Base-by-base conservation (phyloP, 2,797 vertebrate species). In the Periophthalmus magnuspinnatus region DNA sequence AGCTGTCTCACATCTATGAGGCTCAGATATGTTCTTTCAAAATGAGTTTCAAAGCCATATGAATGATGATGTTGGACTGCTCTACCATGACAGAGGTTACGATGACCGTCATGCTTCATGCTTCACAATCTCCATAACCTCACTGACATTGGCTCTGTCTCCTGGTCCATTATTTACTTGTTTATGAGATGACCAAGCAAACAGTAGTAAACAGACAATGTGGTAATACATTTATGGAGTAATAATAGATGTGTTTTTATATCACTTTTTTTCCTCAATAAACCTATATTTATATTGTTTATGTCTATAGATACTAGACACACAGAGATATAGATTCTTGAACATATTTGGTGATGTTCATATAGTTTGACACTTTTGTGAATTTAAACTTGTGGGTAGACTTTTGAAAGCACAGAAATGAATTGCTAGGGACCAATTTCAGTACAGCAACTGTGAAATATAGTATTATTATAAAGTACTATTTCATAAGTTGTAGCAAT, bases 91-190 rank as follows among this genome's bases (percentile, higher is more conserved):
- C 41, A 28, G 41, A 47, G 62, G 41, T 64, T 32, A 47, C 22
- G 41, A 32, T 64, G 62, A 64, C 41, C 62, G 62, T 64, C 62
- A 64, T 48, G 62, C 62, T 47, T 64, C 62, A 64, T 32, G 62
- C 62, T 28, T 14, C 38, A 48, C 41, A 28, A 64, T 64, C 16
- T 64, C 41, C 62, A 64, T 64, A 64, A 64, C 28, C 41, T 64
- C 38, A 47, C 38, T 63, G 62, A 24, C 41, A 28, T 17, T 45
- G n/a, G 22, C 6, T 28, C 41, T 28, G 41, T 28, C 0, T 11
- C n/a, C 13, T 41, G 22, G 36, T 63, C 21, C 6, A 48, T 19
- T 47, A 16, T 24, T 45, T 45, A 41, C 22, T 5, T 41, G 36
- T 62, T 28, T 64, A 48, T 48, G 21, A n/a, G 11, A 62, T 45